These are phyloP conservation scores for Cinclus cinclus DNA, from an alignment of 2,113 vertebrate genomes.

Conservation along the genomic window DNA sequence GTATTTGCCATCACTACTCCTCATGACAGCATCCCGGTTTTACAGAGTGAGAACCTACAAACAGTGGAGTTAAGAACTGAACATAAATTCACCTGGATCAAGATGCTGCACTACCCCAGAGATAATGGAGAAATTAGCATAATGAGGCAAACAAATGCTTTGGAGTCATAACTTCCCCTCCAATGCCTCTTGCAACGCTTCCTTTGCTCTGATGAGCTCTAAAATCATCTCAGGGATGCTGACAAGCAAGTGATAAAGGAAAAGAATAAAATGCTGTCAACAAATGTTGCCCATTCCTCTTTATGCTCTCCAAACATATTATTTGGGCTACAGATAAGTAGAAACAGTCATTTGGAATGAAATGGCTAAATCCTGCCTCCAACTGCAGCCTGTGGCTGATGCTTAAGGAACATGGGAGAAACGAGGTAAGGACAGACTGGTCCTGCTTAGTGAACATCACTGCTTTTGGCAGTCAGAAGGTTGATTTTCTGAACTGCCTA, in stretches of 20 bases:
- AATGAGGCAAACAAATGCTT: slow-evolving; percentile 14
- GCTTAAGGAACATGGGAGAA: background rate
- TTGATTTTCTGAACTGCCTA: background rate
- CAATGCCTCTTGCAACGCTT: background rate
- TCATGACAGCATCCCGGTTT: background rate
- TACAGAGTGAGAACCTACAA: background rate
- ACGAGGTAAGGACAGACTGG: background rate
- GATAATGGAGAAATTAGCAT: slow-evolving; percentile 22
- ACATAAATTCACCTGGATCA: slow-evolving; percentile 28
- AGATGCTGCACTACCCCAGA: background rate
- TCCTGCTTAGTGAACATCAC: background rate
- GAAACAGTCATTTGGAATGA: background rate
- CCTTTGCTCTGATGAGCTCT: background rate
- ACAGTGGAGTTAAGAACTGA: background rate
- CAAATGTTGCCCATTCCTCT: background rate
- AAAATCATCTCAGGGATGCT: background rate
- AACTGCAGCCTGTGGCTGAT: background rate
- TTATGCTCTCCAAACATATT: background rate
- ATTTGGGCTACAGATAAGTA: background rate
- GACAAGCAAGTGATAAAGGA: background rate
- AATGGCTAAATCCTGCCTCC: background rate
- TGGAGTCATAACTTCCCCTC: background rate
- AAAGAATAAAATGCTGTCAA: background rate
- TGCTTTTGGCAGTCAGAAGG: background rate
- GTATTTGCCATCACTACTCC: background rate